These are phyloP conservation scores for Sclerurus mexicanus DNA, from an alignment of 2,113 vertebrate species.

Conservation along the genomic window DNA sequence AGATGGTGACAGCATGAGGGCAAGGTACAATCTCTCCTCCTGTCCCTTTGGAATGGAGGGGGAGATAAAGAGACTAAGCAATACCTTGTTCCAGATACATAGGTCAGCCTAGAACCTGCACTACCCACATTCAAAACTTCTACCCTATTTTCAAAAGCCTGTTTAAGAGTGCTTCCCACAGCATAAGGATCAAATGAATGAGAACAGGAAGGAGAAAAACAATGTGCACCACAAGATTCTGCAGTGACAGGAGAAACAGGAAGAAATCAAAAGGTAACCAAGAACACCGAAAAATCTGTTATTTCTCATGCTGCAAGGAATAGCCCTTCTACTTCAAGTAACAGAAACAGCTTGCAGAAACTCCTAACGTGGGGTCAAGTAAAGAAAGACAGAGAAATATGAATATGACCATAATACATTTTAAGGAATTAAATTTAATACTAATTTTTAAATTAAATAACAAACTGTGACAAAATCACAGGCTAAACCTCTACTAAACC, in stretches of 20 bases:
- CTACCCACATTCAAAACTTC: background rate
- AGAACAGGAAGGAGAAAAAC: background rate
- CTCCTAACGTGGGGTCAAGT: background rate
- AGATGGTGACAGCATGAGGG: background rate
- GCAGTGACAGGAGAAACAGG: background rate
- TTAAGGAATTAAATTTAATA: background rate
- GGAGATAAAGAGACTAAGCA: background rate
- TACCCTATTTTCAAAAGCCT: background rate
- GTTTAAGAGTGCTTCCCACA: background rate
- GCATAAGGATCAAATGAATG: background rate
- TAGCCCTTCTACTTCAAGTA: background rate
- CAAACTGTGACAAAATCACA: background rate
- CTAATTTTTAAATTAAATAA: background rate
- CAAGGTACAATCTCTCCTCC: background rate
- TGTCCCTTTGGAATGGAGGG: background rate
- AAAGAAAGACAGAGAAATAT: background rate
- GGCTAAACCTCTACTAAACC: too few species aligned
- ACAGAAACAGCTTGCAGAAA: background rate
- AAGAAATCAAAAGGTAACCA: background rate
- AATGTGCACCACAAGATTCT: background rate
- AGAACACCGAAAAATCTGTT: background rate
- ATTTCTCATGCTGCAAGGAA: background rate
- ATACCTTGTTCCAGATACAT: rapidly evolving
- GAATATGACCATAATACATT: background rate
- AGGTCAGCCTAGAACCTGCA: background rate